phyloP scores from a whole-genome alignment of 2,113 vertebrate genomes.

The Galemys pyrenaicus region DNA sequence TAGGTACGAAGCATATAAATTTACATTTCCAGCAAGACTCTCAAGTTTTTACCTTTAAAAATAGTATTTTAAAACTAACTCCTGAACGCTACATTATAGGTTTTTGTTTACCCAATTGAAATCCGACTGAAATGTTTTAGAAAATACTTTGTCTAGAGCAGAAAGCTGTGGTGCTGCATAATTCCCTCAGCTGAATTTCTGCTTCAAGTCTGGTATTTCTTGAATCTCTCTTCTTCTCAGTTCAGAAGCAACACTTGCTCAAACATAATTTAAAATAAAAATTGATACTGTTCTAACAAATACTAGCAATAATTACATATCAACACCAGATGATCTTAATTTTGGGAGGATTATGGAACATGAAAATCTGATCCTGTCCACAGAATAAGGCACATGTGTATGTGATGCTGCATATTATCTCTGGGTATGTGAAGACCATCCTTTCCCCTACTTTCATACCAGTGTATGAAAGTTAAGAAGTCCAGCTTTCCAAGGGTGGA shows the following conservation, averaged over 20 bases:
- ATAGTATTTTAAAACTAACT: not conserved
- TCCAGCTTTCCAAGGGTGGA: not conserved
- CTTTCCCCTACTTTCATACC: too few relatives aligned
- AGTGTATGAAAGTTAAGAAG: not conserved
- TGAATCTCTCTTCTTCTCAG: not conserved
- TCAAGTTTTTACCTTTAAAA: too few relatives aligned
- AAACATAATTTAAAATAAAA: conserved; percentile 13
- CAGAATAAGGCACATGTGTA: not conserved
- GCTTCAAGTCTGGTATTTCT: not conserved
- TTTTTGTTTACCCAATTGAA: not conserved
- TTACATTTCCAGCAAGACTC: too few relatives aligned
- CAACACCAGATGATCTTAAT: not conserved
- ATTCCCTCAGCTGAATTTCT: not conserved
- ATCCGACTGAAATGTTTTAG: not conserved
- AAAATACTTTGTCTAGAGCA: not conserved
- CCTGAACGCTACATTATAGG: not conserved
- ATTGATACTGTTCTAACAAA: not conserved
- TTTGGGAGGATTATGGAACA: not conserved
- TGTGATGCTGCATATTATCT: not conserved
- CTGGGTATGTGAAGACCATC: not conserved
- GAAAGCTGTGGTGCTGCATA: not conserved
- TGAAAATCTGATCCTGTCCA: not conserved
- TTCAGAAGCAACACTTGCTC: not conserved
- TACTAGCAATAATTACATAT: not conserved
- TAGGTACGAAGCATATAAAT: too few relatives aligned